Evolutionary conservation across 2,113 vertebrate species (phyloP).

Genomic region (Rhinogobius similis): DNA sequence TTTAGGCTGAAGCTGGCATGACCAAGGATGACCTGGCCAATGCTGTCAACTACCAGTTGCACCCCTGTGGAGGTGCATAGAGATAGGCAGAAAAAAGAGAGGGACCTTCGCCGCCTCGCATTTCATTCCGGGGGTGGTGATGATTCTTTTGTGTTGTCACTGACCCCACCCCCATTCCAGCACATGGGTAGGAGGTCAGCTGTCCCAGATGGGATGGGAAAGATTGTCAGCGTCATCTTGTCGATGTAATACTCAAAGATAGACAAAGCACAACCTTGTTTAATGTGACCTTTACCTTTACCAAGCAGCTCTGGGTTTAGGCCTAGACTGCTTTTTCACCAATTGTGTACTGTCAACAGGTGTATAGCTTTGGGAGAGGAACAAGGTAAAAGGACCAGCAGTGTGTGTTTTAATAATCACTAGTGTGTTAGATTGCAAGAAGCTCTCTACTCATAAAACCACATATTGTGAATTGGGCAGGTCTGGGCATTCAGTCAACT

Average conservation of each 20-base stretch:
- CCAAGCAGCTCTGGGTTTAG: not conserved
- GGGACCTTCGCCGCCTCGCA: constrained; percentile 64
- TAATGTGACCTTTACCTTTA: constrained; percentile 41
- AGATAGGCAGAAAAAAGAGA: constrained; percentile 47
- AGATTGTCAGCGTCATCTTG: constrained; percentile 59
- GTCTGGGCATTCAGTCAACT: not conserved
- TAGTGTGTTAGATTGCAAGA: constrained; percentile 1
- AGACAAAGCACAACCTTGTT: constrained; percentile 50
- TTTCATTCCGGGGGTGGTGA: constrained; percentile 62
- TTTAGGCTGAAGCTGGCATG: constrained; percentile 49
- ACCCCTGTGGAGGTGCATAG: constrained; percentile 56
- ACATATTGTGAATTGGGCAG: constrained; percentile 4
- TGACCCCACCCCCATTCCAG: constrained; percentile 43
- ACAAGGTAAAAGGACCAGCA: constrained; percentile 4
- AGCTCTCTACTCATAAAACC: constrained; percentile 13
- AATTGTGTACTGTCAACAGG: not conserved
- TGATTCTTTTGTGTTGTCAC: constrained; percentile 69
- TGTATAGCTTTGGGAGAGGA: not conserved
- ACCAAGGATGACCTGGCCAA: constrained; percentile 49
- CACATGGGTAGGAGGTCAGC: constrained; percentile 42
- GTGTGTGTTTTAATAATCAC: constrained; percentile 19
- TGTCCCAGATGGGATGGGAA: constrained; percentile 71
- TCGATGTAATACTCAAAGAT: constrained; percentile 53
- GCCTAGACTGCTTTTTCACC: constrained; percentile 2
- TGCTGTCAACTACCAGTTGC: constrained; percentile 69